phyloP scores from a whole-genome alignment of 2,797 vertebrate genomes.

The Enteromius anoplus region DNA sequence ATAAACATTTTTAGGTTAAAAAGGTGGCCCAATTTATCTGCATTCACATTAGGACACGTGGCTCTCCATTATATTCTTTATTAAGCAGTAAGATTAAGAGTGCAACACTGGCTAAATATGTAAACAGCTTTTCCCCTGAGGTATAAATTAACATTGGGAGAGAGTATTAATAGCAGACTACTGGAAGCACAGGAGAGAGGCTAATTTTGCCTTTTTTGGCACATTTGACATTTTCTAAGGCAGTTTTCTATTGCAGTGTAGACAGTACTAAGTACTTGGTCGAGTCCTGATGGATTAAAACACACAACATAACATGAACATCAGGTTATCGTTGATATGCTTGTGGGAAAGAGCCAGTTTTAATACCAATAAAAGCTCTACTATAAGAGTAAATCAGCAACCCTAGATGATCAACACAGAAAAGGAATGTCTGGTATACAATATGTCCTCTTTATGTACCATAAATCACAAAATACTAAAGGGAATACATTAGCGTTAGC shows the following conservation, averaged over 20 bases:
- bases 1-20: neutral
- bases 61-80: constrained; percentile 56
- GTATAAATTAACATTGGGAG: constrained; percentile 19
- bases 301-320: neutral
- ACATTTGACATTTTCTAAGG: constrained; percentile 54
- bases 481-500: neutral
- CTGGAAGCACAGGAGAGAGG: constrained; percentile 61
- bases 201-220: constrained; percentile 56
- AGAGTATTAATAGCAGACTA: constrained; percentile 36
- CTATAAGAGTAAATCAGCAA: neutral
- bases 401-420: neutral
- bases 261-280: neutral
- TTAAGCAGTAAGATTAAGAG: constrained; percentile 51
- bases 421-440: constrained; percentile 37
- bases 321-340: neutral
- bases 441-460: neutral
- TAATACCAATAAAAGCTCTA: constrained; percentile 25
- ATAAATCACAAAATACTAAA: constrained; percentile 6
- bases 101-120: constrained; percentile 39
- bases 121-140: constrained; percentile 52
- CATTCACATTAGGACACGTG: neutral
- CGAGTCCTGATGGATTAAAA: neutral
- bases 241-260: constrained; percentile 40
- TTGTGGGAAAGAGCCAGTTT: neutral
- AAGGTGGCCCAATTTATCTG: neutral